phyloP scores from a whole-genome alignment of 1,140 invertebrate species.

The Doryteuthis pealeii region DNA sequence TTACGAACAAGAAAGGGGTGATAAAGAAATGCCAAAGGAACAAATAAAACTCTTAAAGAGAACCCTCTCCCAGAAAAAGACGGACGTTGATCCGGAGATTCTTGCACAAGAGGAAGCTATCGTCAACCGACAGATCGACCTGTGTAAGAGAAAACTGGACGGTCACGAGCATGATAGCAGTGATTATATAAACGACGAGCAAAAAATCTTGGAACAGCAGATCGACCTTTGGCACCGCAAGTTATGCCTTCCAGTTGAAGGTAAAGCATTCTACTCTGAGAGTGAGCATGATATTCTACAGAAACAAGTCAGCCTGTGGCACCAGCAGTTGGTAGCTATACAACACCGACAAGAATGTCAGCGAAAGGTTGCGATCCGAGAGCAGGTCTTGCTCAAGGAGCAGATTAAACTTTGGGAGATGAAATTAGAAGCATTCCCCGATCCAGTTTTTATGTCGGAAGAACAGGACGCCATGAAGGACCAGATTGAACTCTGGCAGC shows the following conservation, averaged over 20 bases:
- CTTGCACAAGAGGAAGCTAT: neutral
- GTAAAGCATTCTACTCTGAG: neutral
- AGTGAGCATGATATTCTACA: neutral
- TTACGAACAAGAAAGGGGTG: neutral
- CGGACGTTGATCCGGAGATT: neutral
- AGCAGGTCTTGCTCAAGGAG: neutral
- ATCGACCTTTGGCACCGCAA: neutral
- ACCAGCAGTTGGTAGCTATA: neutral
- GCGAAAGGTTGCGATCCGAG: neutral
- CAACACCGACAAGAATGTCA: neutral
- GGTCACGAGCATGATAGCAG: neutral
- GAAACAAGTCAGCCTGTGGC: neutral
- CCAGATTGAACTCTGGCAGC: neutral
- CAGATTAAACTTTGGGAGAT: neutral
- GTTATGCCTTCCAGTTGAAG: neutral
- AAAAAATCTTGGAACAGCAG: neutral
- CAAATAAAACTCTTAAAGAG: neutral
- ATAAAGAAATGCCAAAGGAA: neutral
- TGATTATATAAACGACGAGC: neutral
- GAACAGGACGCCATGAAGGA: constrained; percentile 1
- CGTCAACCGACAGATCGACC: neutral
- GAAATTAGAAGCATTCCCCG: neutral
- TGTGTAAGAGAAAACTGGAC: neutral
- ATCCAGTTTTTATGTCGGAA: neutral
- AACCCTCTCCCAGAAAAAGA: neutral